Evolutionary conservation across 1,140 invertebrate genomes (phyloP).

Genomic region (Theocolax elegans): DNA sequence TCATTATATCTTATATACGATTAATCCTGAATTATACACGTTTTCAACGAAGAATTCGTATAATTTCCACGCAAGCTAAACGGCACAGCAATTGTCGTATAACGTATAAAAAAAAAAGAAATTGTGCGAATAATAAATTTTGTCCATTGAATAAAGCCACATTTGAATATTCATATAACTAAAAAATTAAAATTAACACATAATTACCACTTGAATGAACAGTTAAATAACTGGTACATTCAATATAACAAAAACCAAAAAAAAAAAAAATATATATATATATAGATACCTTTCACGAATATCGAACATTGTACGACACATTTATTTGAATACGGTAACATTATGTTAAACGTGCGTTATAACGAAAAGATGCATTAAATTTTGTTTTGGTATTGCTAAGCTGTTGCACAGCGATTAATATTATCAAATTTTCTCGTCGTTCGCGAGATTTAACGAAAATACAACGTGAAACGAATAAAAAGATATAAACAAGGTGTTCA

Average conservation of each 20-base stretch:
- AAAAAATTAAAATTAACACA: constrained; percentile 44
- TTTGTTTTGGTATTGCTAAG: constrained; percentile 41
- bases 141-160: constrained; percentile 31
- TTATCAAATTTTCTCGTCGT: neutral
- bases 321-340: constrained; percentile 28
- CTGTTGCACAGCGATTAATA: constrained; percentile 46
- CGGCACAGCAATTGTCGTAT: constrained; percentile 38
- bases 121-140: constrained; percentile 17
- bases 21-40: too few species aligned
- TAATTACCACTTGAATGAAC: constrained; percentile 29
- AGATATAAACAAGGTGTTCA: neutral
- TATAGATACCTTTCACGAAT: constrained; percentile 13
- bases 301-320: constrained; percentile 32
- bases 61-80: constrained; percentile 44
- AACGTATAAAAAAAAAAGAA: neutral
- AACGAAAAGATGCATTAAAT: constrained; percentile 42
- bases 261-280: constrained; percentile 11
- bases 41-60: neutral
- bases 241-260: constrained; percentile 10
- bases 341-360: constrained; percentile 35
- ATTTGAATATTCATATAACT: constrained; percentile 42
- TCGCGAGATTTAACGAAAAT: constrained; percentile 1
- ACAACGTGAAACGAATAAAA: neutral
- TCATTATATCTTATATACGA: neutral
- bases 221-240: constrained; percentile 3